phyloP scores from a whole-genome alignment of 2,797 vertebrate genomes.

The Periophthalmus magnuspinnatus region DNA sequence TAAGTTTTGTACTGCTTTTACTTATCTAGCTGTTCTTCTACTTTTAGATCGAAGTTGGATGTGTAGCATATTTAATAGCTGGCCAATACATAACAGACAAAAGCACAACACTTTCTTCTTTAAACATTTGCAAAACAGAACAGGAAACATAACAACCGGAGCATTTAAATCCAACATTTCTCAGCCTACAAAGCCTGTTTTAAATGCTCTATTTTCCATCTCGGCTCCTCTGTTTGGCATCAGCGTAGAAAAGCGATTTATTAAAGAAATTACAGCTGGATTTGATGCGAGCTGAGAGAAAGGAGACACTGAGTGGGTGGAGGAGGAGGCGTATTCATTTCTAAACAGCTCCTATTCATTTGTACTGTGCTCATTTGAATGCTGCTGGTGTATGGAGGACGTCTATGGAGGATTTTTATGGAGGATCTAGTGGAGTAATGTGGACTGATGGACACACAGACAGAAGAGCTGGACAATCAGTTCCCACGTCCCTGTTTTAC shows the following conservation, averaged over 20 bases:
- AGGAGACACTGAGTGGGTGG: slow-evolving; percentile 49
- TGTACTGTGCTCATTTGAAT: slow-evolving; percentile 60
- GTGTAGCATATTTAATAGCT: background rate
- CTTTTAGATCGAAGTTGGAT: no score
- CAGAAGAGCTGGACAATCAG: no score
- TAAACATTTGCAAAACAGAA: no score
- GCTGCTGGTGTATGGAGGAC: slow-evolving; percentile 35
- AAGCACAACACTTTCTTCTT: background rate
- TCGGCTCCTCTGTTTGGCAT: slow-evolving; percentile 21
- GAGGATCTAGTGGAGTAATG: slow-evolving; percentile 8
- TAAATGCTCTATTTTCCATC: slow-evolving; percentile 41
- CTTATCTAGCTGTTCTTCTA: no score
- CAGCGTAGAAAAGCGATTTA: slow-evolving; percentile 20
- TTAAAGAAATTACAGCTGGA: slow-evolving; percentile 29
- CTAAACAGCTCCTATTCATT: background rate
- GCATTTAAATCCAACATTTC: background rate
- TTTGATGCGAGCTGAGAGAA: slow-evolving; percentile 38
- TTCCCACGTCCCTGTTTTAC: no score
- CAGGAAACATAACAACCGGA: background rate
- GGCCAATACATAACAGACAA: no score
- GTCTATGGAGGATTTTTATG: no score
- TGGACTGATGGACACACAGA: slow-evolving; percentile 19
- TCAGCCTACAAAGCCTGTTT: slow-evolving; percentile 10
- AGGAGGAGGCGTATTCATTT: slow-evolving; percentile 66
- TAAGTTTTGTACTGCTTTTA: no score